Conservation (phyloP, 2,888 invertebrate species). For the Cyclophora albipunctata region DNA sequence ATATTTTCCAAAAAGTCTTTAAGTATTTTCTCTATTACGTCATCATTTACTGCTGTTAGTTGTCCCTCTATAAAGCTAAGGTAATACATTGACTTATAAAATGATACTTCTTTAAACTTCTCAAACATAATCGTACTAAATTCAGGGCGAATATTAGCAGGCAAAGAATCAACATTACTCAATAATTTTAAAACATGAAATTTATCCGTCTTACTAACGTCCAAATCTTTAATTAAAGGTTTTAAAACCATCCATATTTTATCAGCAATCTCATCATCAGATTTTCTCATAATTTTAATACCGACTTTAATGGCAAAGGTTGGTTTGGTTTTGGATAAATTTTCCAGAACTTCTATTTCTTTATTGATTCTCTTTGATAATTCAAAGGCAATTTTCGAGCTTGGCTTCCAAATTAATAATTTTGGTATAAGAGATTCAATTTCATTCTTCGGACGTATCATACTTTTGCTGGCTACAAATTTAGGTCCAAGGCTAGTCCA, state of each 20-base stretch:
- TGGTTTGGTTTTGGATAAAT: slow-evolving; percentile 27
- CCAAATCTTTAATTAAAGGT: slow-evolving; percentile 23
- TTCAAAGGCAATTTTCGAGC: slow-evolving; percentile 28
- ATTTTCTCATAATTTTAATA: slow-evolving; percentile 22
- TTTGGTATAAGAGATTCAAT: slow-evolving; percentile 19
- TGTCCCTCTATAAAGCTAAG: slow-evolving; percentile 26
- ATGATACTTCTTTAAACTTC: slow-evolving; percentile 17
- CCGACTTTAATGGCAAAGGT: slow-evolving; percentile 29
- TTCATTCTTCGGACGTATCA: slow-evolving; percentile 24
- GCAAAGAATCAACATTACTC: slow-evolving; percentile 12
- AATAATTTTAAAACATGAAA: slow-evolving; percentile 1
- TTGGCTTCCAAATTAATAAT: slow-evolving; percentile 28
- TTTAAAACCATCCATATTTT: slow-evolving; percentile 35
- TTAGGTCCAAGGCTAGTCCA: slow-evolving; percentile 39
- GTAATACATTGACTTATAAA: slow-evolving; percentile 16
- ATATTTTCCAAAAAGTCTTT: slow-evolving; percentile 12
- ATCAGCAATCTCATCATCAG: slow-evolving; percentile 17
- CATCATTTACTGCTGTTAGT: slow-evolving; percentile 23
- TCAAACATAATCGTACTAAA: slow-evolving; percentile 33
- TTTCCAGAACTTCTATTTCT: slow-evolving; percentile 19
- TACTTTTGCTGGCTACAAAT: slow-evolving; percentile 32
- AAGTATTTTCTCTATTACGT: slow-evolving; percentile 9
- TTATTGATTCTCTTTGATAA: slow-evolving; percentile 25
- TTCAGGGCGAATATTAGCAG: slow-evolving; percentile 29
- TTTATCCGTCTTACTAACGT: slow-evolving; percentile 18